phyloP scores from a whole-genome alignment of 2,113 vertebrate species.

The Ictalurus furcatus region DNA sequence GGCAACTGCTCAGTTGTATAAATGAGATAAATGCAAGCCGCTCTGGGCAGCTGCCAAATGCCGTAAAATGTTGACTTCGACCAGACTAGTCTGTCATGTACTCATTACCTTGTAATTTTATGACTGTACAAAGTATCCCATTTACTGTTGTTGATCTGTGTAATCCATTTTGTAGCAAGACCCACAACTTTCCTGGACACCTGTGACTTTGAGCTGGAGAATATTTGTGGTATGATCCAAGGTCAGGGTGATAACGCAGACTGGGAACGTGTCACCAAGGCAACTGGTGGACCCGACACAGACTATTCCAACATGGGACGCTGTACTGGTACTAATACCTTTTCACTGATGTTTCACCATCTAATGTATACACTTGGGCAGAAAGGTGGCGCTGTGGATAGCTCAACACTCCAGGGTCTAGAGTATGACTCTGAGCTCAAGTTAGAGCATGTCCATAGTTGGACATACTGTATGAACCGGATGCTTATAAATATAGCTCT shows the following conservation, averaged over 20 bases:
- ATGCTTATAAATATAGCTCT: background rate
- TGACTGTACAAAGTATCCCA: constrained; percentile 15
- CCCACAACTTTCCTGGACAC: constrained; percentile 87
- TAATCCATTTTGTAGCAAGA: constrained; percentile 68
- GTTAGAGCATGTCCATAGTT: background rate
- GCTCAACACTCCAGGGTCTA: background rate
- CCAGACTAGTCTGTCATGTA: background rate
- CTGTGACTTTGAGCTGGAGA: constrained; percentile 88
- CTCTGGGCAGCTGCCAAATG: too few relatives aligned
- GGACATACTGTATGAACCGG: background rate
- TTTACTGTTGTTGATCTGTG: background rate
- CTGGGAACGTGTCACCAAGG: constrained; percentile 73
- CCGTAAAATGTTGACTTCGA: background rate
- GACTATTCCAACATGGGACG: constrained; percentile 86
- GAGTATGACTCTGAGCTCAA: background rate
- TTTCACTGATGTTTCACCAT: background rate
- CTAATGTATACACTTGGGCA: background rate
- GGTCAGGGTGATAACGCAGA: constrained; percentile 69
- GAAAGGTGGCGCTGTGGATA: background rate
- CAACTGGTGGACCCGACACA: constrained; percentile 70
- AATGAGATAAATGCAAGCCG: too few relatives aligned
- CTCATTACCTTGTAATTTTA: background rate
- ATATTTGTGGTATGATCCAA: constrained; percentile 93
- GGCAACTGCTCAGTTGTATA: too few relatives aligned
- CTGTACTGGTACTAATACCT: constrained; percentile 76